Evolutionary conservation across 2,113 vertebrate genomes (phyloP), one percentile per base, ranked within the genome.

Genomic region (Syngnathoides biaculeatus): DNA sequence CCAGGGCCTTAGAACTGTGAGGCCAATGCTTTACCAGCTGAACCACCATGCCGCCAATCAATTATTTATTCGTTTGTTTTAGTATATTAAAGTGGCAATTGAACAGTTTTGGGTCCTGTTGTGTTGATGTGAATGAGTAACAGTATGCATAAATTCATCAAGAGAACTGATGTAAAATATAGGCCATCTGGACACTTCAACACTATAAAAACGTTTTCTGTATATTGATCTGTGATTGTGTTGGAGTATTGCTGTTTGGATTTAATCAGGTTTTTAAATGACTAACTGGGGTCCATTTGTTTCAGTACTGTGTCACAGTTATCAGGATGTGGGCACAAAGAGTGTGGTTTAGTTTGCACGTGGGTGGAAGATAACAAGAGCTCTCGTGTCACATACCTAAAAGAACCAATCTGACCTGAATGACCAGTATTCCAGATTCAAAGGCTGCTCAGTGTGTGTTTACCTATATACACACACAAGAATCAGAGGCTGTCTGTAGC

Each of bases 381-480:
- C 60, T 62, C 55, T 57, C 5, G 11, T 62, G 60, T 17, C 60
- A 43, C 60, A 62, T 62, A 43, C 60, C 40, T 42, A 59, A 48
- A 64, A 69, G 35, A 86, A 83, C 83, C 75, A 66, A 84, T 82
- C 69, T 43, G 63, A 87, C 83, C 79, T 74, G 84, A 78, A 71
- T 15, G 27, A 69, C 77, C 52, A 63, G 73, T 71, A 82, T 80
- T 77, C 48, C 77, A 57, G 64, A 52, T 65, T 38, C 48, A 30
- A 56, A 57, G 57, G 39, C 26, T 7, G 2, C 11, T 42, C 27
- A 57, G 15, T 17, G 13, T 30, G 52, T 42, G 64, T 19, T 50
- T 71, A 57, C 45, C 61, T 40, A 48, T 64, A 53, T 40, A 30
- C 48, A 62, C 22, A 22, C 19, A 50, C 27, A 42, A 64, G 69